Evolutionary conservation across 2,888 invertebrate genomes (phyloP).

Genomic region (Dendrolimus pini): DNA sequence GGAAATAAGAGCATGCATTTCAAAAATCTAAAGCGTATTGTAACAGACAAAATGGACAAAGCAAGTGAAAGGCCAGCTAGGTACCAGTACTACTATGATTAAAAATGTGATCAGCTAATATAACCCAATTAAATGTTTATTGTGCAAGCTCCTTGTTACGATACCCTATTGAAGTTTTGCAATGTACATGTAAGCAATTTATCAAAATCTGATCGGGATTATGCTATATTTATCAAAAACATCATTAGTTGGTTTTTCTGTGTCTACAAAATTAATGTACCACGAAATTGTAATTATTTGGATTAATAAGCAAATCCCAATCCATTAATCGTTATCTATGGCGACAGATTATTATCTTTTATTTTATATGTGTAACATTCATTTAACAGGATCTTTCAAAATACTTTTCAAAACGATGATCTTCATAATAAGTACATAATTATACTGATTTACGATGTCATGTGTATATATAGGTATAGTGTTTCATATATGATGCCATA

Average conservation of each 20-base stretch:
- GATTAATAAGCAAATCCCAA: too few relatives aligned
- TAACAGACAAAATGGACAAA: slow-evolving; percentile 34
- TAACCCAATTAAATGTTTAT: slow-evolving; percentile 61
- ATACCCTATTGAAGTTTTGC: slow-evolving; percentile 47
- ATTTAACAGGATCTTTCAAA: too few relatives aligned
- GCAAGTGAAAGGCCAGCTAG: slow-evolving; percentile 57
- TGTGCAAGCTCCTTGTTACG: slow-evolving; percentile 57
- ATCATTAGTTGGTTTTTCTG: slow-evolving; percentile 31
- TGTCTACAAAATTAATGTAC: neutral
- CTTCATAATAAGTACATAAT: too few relatives aligned
- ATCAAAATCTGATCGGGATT: slow-evolving; percentile 48
- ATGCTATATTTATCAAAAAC: slow-evolving; percentile 50
- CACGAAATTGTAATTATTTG: too few relatives aligned
- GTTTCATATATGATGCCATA: too few relatives aligned
- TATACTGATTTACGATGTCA: too few relatives aligned
- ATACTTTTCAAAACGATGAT: too few relatives aligned
- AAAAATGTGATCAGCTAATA: slow-evolving; percentile 60
- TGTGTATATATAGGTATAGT: too few relatives aligned
- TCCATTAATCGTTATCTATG: too few relatives aligned
- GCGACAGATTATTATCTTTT: too few relatives aligned
- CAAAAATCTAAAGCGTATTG: slow-evolving; percentile 11
- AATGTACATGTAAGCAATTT: slow-evolving; percentile 44
- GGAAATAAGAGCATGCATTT: slow-evolving; percentile 10
- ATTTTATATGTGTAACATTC: too few relatives aligned
- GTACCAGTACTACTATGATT: slow-evolving; percentile 42